phyloP scores from a whole-genome alignment of 2,113 vertebrate genomes.

The Atrichornis clamosus region DNA sequence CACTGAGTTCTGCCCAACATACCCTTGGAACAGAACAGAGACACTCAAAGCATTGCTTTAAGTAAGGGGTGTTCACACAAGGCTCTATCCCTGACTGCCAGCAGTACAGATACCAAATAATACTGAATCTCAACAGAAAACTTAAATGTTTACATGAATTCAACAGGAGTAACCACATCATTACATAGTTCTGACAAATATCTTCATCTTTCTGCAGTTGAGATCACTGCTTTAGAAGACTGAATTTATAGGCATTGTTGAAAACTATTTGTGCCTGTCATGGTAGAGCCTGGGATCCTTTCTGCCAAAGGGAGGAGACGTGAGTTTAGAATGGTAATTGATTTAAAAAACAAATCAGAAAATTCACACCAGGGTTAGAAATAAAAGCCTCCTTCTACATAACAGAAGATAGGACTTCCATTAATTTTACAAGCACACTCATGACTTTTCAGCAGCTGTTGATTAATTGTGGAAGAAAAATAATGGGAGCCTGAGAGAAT shows the following conservation, averaged over 20 bases:
- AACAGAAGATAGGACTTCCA: constrained; percentile 67
- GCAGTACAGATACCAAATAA: background rate
- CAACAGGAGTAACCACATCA: background rate
- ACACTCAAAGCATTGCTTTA: background rate
- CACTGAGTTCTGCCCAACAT: background rate
- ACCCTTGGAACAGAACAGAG: background rate
- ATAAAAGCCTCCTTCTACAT: constrained; percentile 59
- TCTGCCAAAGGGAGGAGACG: background rate
- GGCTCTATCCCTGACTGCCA: background rate
- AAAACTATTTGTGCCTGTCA: background rate
- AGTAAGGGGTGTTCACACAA: background rate
- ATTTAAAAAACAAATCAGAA: constrained; percentile 69
- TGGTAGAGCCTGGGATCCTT: background rate
- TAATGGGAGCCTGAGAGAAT: constrained; percentile 67
- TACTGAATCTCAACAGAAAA: background rate
- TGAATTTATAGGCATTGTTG: background rate
- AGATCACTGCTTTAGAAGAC: background rate
- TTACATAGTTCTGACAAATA: background rate
- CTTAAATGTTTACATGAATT: background rate
- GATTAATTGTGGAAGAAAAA: constrained; percentile 70
- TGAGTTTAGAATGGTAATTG: constrained; percentile 69
- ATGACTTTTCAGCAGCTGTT: constrained; percentile 72
- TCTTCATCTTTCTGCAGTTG: background rate
- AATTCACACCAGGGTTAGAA: constrained; percentile 51
- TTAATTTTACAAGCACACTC: constrained; percentile 64